These are phyloP conservation scores for Apamea sordens DNA, from an alignment of 2,888 invertebrate genomes.

Conservation along the genomic window DNA sequence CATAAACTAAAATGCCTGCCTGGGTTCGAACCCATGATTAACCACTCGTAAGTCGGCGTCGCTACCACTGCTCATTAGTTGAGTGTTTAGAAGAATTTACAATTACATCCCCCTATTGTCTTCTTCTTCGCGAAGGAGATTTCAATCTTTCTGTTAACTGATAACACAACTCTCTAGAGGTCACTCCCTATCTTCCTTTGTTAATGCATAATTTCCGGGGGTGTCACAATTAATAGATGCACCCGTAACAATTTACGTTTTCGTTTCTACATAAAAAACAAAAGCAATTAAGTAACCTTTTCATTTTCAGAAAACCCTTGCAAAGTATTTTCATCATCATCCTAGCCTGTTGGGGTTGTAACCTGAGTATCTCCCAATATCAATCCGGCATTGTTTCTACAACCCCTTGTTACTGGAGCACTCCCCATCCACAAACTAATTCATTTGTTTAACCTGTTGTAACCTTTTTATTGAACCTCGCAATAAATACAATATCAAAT, in stretches of 20 bases:
- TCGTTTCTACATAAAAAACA: not conserved
- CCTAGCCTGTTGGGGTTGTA: not conserved
- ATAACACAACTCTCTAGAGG: conserved; percentile 1
- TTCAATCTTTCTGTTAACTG: not conserved
- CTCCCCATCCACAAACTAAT: conserved; percentile 3
- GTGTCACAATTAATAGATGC: not conserved
- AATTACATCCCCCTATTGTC: not conserved
- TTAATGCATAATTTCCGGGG: not conserved
- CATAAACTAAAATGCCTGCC: too few species aligned
- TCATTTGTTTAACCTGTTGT: conserved; percentile 39
- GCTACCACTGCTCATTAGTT: not conserved
- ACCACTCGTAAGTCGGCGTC: too few species aligned
- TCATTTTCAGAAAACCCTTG: not conserved
- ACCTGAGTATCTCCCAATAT: not conserved
- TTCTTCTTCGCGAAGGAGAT: not conserved
- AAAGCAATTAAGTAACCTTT: not conserved
- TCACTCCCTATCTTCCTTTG: not conserved
- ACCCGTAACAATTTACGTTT: not conserved
- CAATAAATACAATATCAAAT: conserved; percentile 67
- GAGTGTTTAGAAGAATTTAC: not conserved
- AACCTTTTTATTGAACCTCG: conserved; percentile 50
- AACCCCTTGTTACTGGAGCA: not conserved
- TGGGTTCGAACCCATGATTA: too few species aligned
- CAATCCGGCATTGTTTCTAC: conserved; percentile 6
- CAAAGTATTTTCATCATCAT: not conserved